phyloP scores from a whole-genome alignment of 2,797 vertebrate genomes.

The Avahi laniger region DNA sequence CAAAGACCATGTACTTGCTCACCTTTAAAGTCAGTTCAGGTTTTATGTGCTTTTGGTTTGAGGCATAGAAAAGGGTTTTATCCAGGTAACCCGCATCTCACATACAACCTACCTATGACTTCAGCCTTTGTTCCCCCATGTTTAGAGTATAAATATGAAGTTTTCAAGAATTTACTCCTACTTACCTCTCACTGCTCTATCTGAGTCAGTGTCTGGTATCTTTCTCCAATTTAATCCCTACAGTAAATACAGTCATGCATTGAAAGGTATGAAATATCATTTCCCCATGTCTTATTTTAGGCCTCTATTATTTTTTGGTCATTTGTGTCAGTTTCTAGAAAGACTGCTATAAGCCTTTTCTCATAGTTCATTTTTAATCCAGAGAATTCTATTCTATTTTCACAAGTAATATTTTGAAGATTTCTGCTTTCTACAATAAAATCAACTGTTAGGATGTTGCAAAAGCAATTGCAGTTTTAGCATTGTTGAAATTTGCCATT shows the following conservation, averaged over 20 bases:
- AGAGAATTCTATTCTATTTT: background rate
- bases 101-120: background rate
- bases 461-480: no score
- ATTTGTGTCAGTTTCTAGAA: background rate
- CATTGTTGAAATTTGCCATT: no score
- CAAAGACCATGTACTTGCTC: background rate
- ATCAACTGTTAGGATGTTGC: background rate
- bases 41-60: background rate
- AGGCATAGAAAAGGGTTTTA: background rate
- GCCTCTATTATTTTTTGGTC: background rate
- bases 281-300: background rate
- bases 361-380: background rate
- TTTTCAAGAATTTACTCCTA: background rate
- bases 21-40: background rate
- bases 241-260: background rate
- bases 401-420: background rate
- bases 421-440: background rate
- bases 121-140: background rate
- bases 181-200: background rate
- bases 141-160: background rate
- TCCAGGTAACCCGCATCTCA: background rate
- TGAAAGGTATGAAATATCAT: background rate
- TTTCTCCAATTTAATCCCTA: background rate
- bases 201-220: background rate
- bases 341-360: background rate